Percentiles rank a stretch among this genome's conserved stretches.
Evolutionary conservation across 2,888 invertebrate genomes (phyloP).

Genomic region (Xestia rhomboidea): DNA sequence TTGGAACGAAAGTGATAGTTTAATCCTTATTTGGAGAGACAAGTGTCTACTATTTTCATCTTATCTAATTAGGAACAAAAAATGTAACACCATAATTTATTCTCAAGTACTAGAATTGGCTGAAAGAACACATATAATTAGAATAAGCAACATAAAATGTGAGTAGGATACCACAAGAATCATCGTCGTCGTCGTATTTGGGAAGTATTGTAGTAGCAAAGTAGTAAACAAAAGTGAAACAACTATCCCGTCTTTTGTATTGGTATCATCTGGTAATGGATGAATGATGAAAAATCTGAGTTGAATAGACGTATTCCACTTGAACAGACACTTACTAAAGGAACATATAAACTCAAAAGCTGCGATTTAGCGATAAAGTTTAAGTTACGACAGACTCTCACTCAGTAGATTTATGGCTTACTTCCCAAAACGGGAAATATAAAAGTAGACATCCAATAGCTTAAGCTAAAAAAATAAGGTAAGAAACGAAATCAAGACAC

Average conservation of each 20-base stretch:
- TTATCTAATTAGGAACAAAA: slow-evolving; percentile 23
- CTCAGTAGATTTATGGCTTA: slow-evolving; percentile 20
- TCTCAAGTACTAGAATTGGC: not conserved
- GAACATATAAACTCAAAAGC: not conserved
- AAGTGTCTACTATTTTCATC: not conserved
- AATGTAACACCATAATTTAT: not conserved
- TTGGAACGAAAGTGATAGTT: not conserved
- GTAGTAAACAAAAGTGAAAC: not conserved
- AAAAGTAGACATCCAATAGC: slow-evolving; percentile 1
- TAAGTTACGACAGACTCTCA: slow-evolving; percentile 4
- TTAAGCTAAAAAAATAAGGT: slow-evolving; percentile 16
- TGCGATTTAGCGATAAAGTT: not conserved
- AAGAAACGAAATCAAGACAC: slow-evolving; percentile 16
- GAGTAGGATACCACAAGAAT: not conserved
- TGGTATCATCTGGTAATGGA: not conserved
- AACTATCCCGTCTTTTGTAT: too few relatives aligned
- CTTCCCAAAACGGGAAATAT: slow-evolving; percentile 9
- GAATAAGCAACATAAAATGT: not conserved
- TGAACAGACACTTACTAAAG: not conserved
- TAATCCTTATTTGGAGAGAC: slow-evolving; percentile 10
- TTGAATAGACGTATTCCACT: too few relatives aligned
- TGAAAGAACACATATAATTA: not conserved
- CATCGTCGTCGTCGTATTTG: not conserved
- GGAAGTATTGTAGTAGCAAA: not conserved
- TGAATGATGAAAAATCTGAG: too few relatives aligned